Base-by-base conservation (phyloP, 2,888 invertebrate species). In the Proisotoma minuta region DNA sequence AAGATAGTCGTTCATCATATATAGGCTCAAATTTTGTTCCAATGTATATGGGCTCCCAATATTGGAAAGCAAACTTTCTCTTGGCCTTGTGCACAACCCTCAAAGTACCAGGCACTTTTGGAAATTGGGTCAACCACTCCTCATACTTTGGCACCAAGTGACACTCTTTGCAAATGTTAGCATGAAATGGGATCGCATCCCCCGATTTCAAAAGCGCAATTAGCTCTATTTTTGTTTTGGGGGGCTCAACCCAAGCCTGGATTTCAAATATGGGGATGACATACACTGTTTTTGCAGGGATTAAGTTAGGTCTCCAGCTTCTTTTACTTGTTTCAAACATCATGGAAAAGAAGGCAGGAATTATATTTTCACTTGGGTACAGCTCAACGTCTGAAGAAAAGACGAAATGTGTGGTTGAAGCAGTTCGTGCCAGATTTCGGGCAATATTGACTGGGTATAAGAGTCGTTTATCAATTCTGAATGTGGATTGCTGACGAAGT, bases 21-120 rank as follows among this genome's bases (percentile, higher is more conserved):
- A 88, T 82, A 0, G 93, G 92, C 75, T 92, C 93, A 22, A 84
- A 82, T 78, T 93, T 87, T 0, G 92, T 92, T 20, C 94, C 93
- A 64, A 95, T 91, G 76, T 89, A 94, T 73, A 94, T 92, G 10
- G 94, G 94, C 79, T 94, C 94, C 94, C 94, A 94, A 77, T 89
- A 89, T 28, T 87, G 82, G 77, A 84, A 89, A 74, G 84, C 84
- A 15, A 89, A 88, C 26, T 83, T 85, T 53, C 91, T 82, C 76
- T 92, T 92, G 28, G 91, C 91, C 15, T 87, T 85, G 78, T 91
- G 88, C 77, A 91, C 92, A 91, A 92, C 76, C 91, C 89, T 75
- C 87, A 86, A 60, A 87, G 85, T 75, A 87, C 85, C 3, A 91
- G 91, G 72, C 91, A 88, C 69, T 87, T 5, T 4, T 15, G 24